These are phyloP conservation scores for Ceyx melanurus DNA, from an alignment of 2,113 vertebrate genomes.

Conservation along the genomic window DNA sequence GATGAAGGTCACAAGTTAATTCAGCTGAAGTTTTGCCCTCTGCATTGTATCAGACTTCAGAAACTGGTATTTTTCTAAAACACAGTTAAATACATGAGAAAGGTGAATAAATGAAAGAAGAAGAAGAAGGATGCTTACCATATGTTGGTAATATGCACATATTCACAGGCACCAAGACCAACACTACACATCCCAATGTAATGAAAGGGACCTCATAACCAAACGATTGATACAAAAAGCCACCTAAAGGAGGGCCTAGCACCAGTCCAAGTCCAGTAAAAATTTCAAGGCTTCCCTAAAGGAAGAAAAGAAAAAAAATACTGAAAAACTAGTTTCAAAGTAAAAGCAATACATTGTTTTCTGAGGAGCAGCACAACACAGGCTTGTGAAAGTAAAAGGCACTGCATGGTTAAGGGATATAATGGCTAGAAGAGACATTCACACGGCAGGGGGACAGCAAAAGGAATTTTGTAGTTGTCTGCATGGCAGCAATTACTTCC, in stretches of 20 bases:
- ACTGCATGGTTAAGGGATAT: not conserved
- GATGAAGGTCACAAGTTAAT: not conserved
- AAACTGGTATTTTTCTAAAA: not conserved
- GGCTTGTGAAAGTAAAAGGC: not conserved
- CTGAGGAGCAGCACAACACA: not conserved
- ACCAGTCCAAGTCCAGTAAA: constrained; percentile 91
- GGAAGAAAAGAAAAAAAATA: not conserved
- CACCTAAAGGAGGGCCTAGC: constrained; percentile 91
- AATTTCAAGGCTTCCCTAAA: constrained; percentile 90
- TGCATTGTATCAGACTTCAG: not conserved
- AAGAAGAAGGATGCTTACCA: constrained; percentile 72
- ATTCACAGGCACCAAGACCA: constrained; percentile 89
- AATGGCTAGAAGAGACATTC: not conserved
- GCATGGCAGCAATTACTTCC: not conserved
- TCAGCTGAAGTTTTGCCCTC: not conserved
- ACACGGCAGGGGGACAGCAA: not conserved
- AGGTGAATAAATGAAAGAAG: not conserved
- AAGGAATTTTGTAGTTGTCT: not conserved
- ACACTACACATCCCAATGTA: constrained; percentile 83
- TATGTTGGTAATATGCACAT: constrained; percentile 85
- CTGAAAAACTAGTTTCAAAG: not conserved
- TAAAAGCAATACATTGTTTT: not conserved
- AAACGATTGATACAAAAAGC: constrained; percentile 90
- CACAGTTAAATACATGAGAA: not conserved
- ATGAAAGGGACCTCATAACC: constrained; percentile 93